Base-by-base conservation (phyloP, 2,888 invertebrate species). In the Lepidonotus clava region DNA sequence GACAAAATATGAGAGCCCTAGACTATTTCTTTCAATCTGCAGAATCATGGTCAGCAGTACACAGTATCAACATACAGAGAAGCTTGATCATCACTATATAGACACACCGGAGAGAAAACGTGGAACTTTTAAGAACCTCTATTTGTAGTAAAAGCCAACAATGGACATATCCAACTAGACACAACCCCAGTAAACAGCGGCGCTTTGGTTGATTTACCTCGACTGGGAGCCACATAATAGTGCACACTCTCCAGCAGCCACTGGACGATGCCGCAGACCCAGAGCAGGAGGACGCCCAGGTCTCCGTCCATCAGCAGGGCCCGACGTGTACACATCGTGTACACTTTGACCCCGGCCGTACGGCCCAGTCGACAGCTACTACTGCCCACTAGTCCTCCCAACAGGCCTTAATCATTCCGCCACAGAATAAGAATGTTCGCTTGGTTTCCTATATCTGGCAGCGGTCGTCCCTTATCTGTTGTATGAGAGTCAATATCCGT, bases 261-360 rank as follows among this genome's bases (percentile, higher is more conserved):
- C 38, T 71, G 71, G 18, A 71, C 24, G n/a, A 71, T 5, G 2
- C 71, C 71, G 18, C 71, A 71, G 21, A 71, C 36, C 71, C 71
- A 71, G 14, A 71, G 71, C 14, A 71, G 24, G 1, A 24, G 21
- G 36, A 71, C 38, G 36, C 71, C 71, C 11, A 71, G 71, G 36
- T 71, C 71, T 21, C 71, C 71, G 14, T 71, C 71, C 71, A 71
- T n/a, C 36, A 71, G 24, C 38, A 71, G 71, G 8, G 36, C 36
- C 36, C 71, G 34, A 34, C 36, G 71, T 2, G 36, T 14, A n/a
- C 71, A 71, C 71, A 71, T 71, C n/a, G n/a, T n/a, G n/a, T n/a
- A n/a, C n/a, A n/a, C n/a, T n/a, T n/a, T n/a, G n/a, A n/a, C n/a
- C n/a, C n/a, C n/a, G n/a, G n/a, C 18, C 18, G 46, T 46, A 46